Base-by-base conservation (phyloP, 2,797 vertebrate species). In the Anabas testudineus region DNA sequence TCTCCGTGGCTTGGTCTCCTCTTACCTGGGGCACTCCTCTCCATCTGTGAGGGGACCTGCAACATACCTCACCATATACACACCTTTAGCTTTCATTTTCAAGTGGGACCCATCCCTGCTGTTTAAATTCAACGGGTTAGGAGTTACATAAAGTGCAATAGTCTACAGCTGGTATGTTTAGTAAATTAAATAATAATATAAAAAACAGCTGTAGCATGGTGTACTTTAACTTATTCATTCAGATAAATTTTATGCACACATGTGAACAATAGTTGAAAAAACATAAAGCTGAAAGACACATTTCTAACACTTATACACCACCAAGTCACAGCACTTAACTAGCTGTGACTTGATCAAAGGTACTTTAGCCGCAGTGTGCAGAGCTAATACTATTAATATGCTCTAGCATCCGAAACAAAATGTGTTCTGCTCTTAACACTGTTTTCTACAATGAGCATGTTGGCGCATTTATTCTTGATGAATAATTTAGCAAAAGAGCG, bases 1-100 rank as follows among this genome's bases (percentile, higher is more conserved):
- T 88, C 88, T 90, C 78, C 85, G 87, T 80, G 87, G 86, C 78
- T 90, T 84, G 74, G 78, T 87, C 86, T 91, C 73, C 74, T 70
- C 80, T 88, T 91, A 90, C 92, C 86, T 83, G 81, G 84, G 91
- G 91, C 85, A 54, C 72, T 82, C 42, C 63, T 75, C 74, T 87
- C 93, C 94, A 93, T 94, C 92, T 94, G 94, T 90, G 87, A 82
- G 71, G 81, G 76, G 87, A 92, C 67, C 71, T 51, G 87, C 76
- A 81, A 30, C 76, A 73, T 12, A 46, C 58, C 52, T 13, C 5
- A 10, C 28, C 39, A 1, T 26, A 71, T 75, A 72, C 76, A 74
- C 72, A 87, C 78, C 82, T 87, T 87, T 60, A 79, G 72, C 83
- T 73, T 77, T 88, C 82, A 81, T 72, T 71, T 86, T 79, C 74